These are phyloP conservation scores for Caenorhabditis doughertyi DNA, from an alignment of 2,888 invertebrate genomes.

Conservation along the genomic window DNA sequence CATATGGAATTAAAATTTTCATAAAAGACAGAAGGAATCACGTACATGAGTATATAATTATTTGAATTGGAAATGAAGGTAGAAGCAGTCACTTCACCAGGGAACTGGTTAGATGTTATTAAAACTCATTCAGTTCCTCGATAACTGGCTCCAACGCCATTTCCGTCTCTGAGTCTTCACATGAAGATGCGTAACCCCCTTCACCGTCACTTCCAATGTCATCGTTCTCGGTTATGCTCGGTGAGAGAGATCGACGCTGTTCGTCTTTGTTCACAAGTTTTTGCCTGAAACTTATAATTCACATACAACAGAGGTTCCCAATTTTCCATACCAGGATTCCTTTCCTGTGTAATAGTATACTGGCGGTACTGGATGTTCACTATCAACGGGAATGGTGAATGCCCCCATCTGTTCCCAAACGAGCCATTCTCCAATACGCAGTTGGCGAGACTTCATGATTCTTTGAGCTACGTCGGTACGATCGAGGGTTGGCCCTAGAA, in stretches of 20 bases:
- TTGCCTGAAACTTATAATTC: slow-evolving; percentile 32
- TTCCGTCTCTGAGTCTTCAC: slow-evolving; percentile 44
- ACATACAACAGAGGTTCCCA: background rate
- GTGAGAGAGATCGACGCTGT: slow-evolving; percentile 57
- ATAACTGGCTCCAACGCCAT: slow-evolving; percentile 33
- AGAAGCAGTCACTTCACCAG: too few species aligned
- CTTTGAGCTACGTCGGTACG: slow-evolving; percentile 73
- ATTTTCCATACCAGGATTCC: slow-evolving; percentile 68
- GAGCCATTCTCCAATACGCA: slow-evolving; percentile 85
- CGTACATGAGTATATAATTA: slow-evolving; percentile 11
- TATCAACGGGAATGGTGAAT: slow-evolving; percentile 93
- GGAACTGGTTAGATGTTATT: background rate
- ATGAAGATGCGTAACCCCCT: slow-evolving; percentile 52
- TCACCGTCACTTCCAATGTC: slow-evolving; percentile 62
- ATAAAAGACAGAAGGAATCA: slow-evolving; percentile 33
- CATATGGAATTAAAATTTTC: background rate
- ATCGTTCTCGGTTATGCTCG: slow-evolving; percentile 35
- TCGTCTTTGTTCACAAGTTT: slow-evolving; percentile 57
- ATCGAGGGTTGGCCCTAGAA: slow-evolving; percentile 74
- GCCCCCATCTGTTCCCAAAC: slow-evolving; percentile 97
- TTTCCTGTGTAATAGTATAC: slow-evolving; percentile 76
- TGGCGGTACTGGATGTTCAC: slow-evolving; percentile 91
- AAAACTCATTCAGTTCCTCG: slow-evolving; percentile 42
- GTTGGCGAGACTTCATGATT: slow-evolving; percentile 71
- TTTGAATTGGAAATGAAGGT: too few species aligned